phyloP scores from a whole-genome alignment of 2,797 vertebrate genomes.

The Lacerta agilis region DNA sequence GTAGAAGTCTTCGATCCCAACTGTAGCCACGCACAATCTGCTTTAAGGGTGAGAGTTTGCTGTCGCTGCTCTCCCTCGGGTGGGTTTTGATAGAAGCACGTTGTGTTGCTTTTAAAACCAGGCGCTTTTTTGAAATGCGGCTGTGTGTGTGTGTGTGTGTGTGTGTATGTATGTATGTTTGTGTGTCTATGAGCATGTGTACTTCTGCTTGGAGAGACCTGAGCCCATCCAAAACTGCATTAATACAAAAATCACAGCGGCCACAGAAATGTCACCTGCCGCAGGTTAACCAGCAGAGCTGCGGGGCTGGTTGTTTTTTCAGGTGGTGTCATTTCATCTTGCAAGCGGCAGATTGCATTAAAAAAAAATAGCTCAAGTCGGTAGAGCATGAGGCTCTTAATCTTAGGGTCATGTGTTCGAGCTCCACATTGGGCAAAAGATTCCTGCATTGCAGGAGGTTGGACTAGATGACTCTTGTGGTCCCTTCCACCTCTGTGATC shows the following conservation, averaged over 20 bases:
- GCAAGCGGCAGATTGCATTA: background rate
- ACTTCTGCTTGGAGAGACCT: background rate
- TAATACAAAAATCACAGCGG: background rate
- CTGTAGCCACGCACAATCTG: background rate
- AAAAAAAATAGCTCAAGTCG: background rate
- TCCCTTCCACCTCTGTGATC: too few relatives aligned
- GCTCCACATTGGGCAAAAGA: too few relatives aligned
- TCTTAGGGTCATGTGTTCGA: too few relatives aligned
- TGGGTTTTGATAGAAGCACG: background rate
- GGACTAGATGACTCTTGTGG: too few relatives aligned
- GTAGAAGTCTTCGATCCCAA: background rate
- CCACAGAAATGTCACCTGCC: too few relatives aligned
- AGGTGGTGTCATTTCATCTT: background rate
- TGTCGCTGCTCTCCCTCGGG: background rate
- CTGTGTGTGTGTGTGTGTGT: background rate
- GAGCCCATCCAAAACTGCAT: background rate
- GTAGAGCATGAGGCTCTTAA: too few relatives aligned
- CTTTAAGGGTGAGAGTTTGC: too few relatives aligned
- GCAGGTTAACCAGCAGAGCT: background rate
- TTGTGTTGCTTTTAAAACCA: background rate
- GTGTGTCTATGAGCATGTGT: background rate
- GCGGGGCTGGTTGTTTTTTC: background rate
- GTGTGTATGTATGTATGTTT: background rate
- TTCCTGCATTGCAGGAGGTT: too few relatives aligned
- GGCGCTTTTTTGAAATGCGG: background rate